These are phyloP conservation scores for Parnassius orleans DNA, from an alignment of 2,888 invertebrate genomes.

Conservation along the genomic window DNA sequence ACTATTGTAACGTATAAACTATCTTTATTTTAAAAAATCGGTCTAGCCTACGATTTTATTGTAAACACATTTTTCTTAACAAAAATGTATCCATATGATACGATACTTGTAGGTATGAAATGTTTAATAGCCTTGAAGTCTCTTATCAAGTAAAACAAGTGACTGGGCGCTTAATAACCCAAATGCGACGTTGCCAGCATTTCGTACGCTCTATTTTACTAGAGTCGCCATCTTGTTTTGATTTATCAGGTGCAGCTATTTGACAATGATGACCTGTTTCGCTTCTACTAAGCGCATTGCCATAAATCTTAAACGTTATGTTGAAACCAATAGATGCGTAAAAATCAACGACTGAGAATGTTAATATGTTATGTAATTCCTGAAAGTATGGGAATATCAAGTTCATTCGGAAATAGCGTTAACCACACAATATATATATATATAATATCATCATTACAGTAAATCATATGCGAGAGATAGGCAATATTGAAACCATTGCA, in stretches of 20 bases:
- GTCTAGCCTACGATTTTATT: too few relatives aligned
- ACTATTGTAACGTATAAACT: too few relatives aligned
- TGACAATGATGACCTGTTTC: slow-evolving; percentile 33
- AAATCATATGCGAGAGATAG: background rate
- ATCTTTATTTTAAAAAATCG: too few relatives aligned
- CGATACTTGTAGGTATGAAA: background rate
- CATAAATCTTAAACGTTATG: too few relatives aligned
- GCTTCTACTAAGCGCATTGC: background rate
- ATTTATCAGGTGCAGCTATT: slow-evolving; percentile 57
- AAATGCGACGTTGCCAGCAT: slow-evolving; percentile 75
- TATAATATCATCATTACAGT: too few relatives aligned
- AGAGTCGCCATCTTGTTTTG: slow-evolving; percentile 69
- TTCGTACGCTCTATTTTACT: slow-evolving; percentile 58
- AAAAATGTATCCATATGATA: background rate
- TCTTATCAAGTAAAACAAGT: slow-evolving; percentile 60
- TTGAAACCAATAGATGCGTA: too few relatives aligned
- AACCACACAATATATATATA: too few relatives aligned
- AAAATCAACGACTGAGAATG: too few relatives aligned
- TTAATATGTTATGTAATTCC: too few relatives aligned
- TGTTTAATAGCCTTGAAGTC: slow-evolving; percentile 67
- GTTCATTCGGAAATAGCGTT: too few relatives aligned
- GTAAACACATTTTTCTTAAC: background rate
- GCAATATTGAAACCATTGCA: background rate
- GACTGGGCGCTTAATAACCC: slow-evolving; percentile 5
- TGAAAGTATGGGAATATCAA: too few relatives aligned